Evolutionary conservation across 2,113 vertebrate genomes (phyloP), one percentile per base, ranked within the genome.

Genomic region (Scalopus aquaticus): DNA sequence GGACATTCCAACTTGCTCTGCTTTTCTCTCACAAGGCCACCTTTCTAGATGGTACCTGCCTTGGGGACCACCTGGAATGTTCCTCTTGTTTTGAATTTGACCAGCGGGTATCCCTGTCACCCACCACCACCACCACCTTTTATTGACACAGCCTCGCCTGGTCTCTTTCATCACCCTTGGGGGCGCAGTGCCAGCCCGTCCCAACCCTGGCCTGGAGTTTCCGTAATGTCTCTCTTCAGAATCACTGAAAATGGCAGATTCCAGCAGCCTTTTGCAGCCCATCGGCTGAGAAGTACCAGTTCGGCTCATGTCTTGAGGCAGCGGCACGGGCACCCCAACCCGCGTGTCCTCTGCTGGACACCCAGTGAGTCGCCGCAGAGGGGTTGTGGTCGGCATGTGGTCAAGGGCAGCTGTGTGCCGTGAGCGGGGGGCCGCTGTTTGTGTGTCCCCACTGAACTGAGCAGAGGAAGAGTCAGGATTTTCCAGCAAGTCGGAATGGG

Each of bases 21-120:
- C 35, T 72, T 39, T 92, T n/a, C n/a, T 94, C 91, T 95, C 86
- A 46, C 26, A 2, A 54, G 26, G 81, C 78, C 95, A 58, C n/a
- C 81, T 91, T 90, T 85, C 96, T 91, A 86, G 69, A 42, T 85
- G 81, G 82, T 78, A 95, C 92, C 87, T 97, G 87, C 56, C 64
- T 17, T 16, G 10, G 58, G 72, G 91, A 94, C 22, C 69, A 51
- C 30, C 54, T 89, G 51, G 28, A 49, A 70, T n/a, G 30, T 54
- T 76, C 30, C 37, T 90, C 51, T 88, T 64, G 9, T 70, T 93
- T 46, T 94, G 87, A 94, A 79, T n/a, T 58, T 62, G 67, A 65
- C 89, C 39, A 16, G 9, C 78, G 28, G 32, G 10, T 56, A 12
- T 8, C 1, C 12, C 30, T 7, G 1, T 9, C 17, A 79, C 39